Conservation (phyloP, 2,113 vertebrate species). For the Festucalex cinctus region DNA sequence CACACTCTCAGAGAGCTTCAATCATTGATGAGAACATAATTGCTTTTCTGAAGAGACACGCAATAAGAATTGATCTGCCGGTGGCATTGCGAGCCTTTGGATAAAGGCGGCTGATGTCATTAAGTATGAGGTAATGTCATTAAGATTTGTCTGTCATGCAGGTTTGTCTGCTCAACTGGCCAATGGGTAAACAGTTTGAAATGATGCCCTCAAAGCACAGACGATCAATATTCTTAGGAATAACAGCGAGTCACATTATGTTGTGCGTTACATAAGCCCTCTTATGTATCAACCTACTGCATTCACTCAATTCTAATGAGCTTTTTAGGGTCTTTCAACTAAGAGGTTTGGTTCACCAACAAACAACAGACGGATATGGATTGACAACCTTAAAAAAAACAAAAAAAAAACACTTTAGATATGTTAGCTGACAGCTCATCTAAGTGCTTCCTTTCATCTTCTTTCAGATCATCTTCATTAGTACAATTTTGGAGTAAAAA, state of each 20-base stretch:
- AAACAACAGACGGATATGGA: background rate
- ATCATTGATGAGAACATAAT: constrained; percentile 13
- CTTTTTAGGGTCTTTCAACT: background rate
- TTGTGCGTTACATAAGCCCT: background rate
- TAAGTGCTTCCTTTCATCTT: too few species aligned
- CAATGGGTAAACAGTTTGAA: background rate
- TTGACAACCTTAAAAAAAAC: too few species aligned
- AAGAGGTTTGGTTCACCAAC: background rate
- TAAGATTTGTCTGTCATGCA: background rate
- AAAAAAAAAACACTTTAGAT: too few species aligned
- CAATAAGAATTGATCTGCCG: constrained; percentile 22
- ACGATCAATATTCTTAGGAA: constrained; percentile 1
- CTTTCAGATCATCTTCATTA: too few species aligned
- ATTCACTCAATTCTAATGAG: background rate
- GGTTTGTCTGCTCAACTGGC: background rate
- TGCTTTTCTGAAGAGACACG: constrained; percentile 3
- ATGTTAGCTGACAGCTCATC: too few species aligned
- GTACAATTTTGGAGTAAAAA: too few species aligned
- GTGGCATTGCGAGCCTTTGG: constrained; percentile 6
- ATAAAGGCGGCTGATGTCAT: background rate
- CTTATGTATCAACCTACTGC: background rate
- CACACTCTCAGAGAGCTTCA: background rate
- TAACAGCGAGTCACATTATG: background rate
- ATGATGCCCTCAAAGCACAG: background rate
- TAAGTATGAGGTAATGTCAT: constrained; percentile 9